These are phyloP conservation scores for Caenorhabditis latens DNA, from an alignment of 1,140 invertebrate species.

Conservation along the genomic window DNA sequence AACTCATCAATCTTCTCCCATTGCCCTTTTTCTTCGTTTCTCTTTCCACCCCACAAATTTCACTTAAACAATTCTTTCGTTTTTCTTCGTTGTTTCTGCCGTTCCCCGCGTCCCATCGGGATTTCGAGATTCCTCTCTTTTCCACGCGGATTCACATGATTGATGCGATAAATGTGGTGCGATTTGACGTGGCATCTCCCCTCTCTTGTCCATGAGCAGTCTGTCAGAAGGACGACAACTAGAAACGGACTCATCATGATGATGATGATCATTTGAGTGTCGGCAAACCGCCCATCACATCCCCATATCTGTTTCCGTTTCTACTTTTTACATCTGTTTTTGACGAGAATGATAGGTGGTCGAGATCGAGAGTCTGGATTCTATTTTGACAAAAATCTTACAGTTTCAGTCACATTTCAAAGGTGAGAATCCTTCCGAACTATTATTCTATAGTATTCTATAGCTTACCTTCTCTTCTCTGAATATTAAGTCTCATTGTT, in stretches of 20 bases:
- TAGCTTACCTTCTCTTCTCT: no score
- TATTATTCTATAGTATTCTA: no score
- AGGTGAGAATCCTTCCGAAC: no score
- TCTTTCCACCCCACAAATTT: background rate
- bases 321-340: constrained; percentile 25
- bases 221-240: constrained; percentile 16
- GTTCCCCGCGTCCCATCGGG: constrained; percentile 42
- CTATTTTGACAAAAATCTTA: no score
- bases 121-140: constrained; percentile 39
- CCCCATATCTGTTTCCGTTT: constrained; percentile 46
- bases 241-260: constrained; percentile 14
- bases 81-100: constrained; percentile 1
- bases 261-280: constrained; percentile 42
- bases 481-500: no score
- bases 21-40: constrained; percentile 2
- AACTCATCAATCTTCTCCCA: constrained; percentile 28
- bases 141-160: constrained; percentile 53
- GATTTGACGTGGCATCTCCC: constrained; percentile 49
- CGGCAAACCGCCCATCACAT: background rate
- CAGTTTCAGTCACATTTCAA: no score
- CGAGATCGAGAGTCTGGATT: background rate
- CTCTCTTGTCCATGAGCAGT: background rate
- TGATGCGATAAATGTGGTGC: constrained; percentile 55
- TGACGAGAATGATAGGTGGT: background rate
- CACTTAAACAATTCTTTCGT: background rate